Evolutionary conservation across 2,113 vertebrate genomes (phyloP), one percentile per base, ranked within the genome.

Genomic region (Osmerus eperlanus): DNA sequence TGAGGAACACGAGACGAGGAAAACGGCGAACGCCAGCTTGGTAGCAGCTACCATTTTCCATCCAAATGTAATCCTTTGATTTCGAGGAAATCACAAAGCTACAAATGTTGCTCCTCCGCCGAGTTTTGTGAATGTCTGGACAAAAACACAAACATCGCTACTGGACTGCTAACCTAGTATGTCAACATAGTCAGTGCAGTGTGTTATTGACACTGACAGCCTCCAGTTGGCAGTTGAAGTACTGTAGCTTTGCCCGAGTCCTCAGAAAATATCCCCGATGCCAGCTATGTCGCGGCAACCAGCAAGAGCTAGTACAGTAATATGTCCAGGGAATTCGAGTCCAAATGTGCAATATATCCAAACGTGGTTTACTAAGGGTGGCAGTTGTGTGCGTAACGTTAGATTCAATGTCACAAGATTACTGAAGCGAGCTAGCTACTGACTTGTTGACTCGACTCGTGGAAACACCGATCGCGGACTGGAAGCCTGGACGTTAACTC

Each of bases 1-100:
- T 95, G 97, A 99, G 86, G 96, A 98, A 77, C 96, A 99, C 69
- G 97, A 98, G 93, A 98, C 95, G 89, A 99, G 96, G 94, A 99
- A 96, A 85, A 99, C 96, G 76, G 97, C 97, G 55, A 99, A 94
- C 86, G 95, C 96, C 92, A 99, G 93, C 92, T 99, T 98, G 75
- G 95, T 96, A 89, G 95, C 97, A 90, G 96, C 96, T 94, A 97
- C 97, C 97, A 99, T 99, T 92, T 95, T 98, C 93, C 91, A 86
- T 85, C 78, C 85, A 85, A 90, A 83, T 86, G 36, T 23, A 86
- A 85, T 83, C 85, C 83, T 75, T 77, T 76, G n/a, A 36, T 67
- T 67, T 67, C 21, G 32, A 58, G 18, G 53, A 59, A 61, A 60
- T 36, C 25, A 63, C 61, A 63, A 63, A 55, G 67, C 70, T 85